Evolutionary conservation across 2,113 vertebrate species (phyloP).

Genomic region (Pygathrix nemaeus): DNA sequence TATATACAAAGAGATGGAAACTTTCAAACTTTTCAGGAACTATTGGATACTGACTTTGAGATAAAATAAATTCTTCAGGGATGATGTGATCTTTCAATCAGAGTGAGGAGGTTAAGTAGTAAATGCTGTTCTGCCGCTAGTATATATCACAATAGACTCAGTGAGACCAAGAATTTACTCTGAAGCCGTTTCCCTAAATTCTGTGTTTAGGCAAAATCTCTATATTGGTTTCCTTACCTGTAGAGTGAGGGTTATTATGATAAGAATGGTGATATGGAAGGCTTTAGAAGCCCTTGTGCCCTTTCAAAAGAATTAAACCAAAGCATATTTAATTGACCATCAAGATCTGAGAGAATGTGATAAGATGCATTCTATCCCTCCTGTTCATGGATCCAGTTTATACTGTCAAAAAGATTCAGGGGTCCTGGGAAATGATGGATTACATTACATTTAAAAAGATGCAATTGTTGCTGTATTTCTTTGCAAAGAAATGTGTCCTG

Average conservation of each 20-base stretch:
- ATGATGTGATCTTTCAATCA: background rate
- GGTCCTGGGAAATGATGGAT: background rate
- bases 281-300: background rate
- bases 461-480: background rate
- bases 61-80: background rate
- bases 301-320: background rate
- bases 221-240: background rate
- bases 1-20: slow-evolving; percentile 39
- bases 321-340: background rate
- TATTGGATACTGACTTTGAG: background rate
- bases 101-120: background rate
- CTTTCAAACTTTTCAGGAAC: background rate
- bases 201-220: background rate
- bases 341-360: background rate
- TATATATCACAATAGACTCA: background rate
- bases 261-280: background rate
- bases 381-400: background rate
- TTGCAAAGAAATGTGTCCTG: background rate
- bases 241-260: background rate
- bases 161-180: background rate
- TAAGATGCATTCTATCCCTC: background rate
- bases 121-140: background rate
- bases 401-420: background rate
- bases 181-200: background rate
- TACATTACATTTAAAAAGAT: slow-evolving; percentile 7